phyloP scores from a whole-genome alignment of 1,140 invertebrate genomes.

The Micrasema minimum region DNA sequence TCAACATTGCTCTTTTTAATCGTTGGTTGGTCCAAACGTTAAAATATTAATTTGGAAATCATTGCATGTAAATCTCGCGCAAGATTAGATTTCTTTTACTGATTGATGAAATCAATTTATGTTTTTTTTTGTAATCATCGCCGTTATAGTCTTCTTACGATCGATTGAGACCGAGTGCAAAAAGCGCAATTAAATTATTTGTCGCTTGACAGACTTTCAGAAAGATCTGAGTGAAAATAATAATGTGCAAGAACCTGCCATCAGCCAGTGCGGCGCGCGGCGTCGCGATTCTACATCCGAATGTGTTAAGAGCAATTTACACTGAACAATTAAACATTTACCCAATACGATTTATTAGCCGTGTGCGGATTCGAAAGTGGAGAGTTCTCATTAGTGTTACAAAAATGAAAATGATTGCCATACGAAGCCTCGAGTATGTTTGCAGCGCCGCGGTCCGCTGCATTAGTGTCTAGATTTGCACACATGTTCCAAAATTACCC shows the following conservation, averaged over 20 bases:
- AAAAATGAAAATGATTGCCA: constrained; percentile 8
- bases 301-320: background rate
- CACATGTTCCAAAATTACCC: background rate
- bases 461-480: background rate
- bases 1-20: no score
- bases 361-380: constrained; percentile 22
- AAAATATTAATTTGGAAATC: no score
- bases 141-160: background rate
- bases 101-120: no score
- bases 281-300: background rate
- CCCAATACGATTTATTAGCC: background rate
- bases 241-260: background rate
- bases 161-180: background rate
- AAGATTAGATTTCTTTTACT: no score
- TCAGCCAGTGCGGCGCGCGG: no score
- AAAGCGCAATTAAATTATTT: background rate
- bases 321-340: constrained; percentile 11
- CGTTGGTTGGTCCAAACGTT: no score
- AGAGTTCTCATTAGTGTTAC: constrained; percentile 11
- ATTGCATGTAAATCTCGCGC: no score
- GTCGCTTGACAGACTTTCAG: background rate
- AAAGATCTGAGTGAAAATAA: background rate
- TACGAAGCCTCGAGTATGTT: background rate
- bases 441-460: background rate
- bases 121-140: no score